Conservation (phyloP, 2,113 vertebrate genomes). For the Anseranas semipalmata region DNA sequence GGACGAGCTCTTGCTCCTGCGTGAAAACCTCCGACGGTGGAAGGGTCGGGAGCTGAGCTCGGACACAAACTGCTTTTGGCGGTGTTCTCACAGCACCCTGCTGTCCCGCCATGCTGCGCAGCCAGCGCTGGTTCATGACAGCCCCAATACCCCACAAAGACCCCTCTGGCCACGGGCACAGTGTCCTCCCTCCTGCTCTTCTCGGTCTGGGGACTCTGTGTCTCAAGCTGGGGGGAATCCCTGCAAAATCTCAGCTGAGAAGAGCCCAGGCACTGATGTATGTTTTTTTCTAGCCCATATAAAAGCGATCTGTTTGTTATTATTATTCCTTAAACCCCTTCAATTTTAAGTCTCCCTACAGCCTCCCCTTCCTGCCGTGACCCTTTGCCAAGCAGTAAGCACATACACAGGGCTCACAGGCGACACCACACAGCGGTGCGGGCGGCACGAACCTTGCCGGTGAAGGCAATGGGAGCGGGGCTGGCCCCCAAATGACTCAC, state of each 20-base stretch:
- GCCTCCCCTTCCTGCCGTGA: neutral
- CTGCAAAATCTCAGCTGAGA: neutral
- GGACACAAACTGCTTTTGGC: no score
- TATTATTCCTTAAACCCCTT: neutral
- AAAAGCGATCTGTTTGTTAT: neutral
- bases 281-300: neutral
- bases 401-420: neutral
- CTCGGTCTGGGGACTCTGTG: neutral
- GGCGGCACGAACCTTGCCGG: neutral
- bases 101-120: neutral
- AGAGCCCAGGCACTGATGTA: neutral
- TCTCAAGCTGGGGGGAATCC: neutral
- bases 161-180: slow-evolving; percentile 4
- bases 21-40: no score
- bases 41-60: no score
- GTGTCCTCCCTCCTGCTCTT: slow-evolving; percentile 8
- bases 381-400: neutral
- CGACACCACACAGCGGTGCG: neutral
- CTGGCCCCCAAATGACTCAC: neutral
- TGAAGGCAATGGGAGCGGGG: neutral
- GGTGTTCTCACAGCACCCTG: neutral
- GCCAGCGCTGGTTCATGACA: slow-evolving; percentile 1
- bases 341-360: neutral
- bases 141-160: no score
- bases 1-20: neutral